Percentiles rank a stretch among this genome's conserved stretches.
Conservation (phyloP, 2,888 invertebrate species). For the Lissocephala sabroskyi region DNA sequence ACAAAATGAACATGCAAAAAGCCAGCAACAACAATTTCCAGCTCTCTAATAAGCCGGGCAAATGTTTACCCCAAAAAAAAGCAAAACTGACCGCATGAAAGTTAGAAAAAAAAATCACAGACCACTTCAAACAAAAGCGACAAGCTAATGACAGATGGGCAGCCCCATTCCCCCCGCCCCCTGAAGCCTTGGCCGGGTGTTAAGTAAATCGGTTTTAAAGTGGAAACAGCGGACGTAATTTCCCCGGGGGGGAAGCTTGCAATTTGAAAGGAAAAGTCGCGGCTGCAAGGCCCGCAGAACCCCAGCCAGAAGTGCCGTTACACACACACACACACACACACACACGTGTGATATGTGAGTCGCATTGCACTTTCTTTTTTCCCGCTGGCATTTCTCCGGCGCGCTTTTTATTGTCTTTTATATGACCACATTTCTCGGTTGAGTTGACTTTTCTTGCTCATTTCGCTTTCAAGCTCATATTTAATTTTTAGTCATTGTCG, state of each 20-base stretch:
- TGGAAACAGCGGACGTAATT: no score
- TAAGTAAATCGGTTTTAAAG: conserved; percentile 1
- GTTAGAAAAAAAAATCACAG: no score
- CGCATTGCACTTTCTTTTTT: conserved; percentile 1
- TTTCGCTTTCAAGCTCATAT: not conserved
- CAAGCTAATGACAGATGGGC: not conserved
- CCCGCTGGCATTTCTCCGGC: not conserved
- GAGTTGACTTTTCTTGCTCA: not conserved
- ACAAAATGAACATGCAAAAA: no score
- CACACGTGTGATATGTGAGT: conserved; percentile 2
- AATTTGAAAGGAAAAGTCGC: conserved; percentile 22
- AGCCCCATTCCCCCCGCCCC: no score
- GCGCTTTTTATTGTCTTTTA: not conserved
- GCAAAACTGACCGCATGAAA: no score
- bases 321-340: conserved; percentile 8
- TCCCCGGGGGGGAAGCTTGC: not conserved
- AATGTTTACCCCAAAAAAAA: no score
- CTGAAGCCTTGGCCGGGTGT: not conserved
- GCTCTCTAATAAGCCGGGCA: no score
- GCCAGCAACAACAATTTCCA: no score
- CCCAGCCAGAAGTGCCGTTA: conserved; percentile 20
- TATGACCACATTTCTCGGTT: no score
- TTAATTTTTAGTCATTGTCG: no score
- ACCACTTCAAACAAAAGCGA: not conserved
- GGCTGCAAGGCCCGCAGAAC: no score